These are phyloP conservation scores for Helleia helle DNA, from an alignment of 2,888 invertebrate genomes.

Conservation along the genomic window DNA sequence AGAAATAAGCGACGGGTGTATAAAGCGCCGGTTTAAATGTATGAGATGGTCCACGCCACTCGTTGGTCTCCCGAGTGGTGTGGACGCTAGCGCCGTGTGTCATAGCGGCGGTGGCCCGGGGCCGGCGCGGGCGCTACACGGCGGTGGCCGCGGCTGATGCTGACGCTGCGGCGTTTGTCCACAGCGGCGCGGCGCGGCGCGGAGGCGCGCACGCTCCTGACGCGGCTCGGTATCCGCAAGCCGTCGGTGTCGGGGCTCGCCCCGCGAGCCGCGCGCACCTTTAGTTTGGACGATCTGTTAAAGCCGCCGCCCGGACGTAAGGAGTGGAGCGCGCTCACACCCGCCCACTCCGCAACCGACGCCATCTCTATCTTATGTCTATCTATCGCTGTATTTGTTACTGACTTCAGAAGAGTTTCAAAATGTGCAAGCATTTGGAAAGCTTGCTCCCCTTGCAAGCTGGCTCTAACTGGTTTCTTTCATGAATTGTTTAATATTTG, in stretches of 20 bases:
- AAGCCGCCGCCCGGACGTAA: slow-evolving; percentile 88
- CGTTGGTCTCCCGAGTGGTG: not conserved
- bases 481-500: too few relatives aligned
- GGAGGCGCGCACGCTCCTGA: slow-evolving; percentile 81
- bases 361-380: not conserved
- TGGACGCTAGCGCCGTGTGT: not conserved
- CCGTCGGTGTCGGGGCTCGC: slow-evolving; percentile 88
- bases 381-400: not conserved
- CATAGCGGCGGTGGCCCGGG: slow-evolving; percentile 7
- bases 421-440: too few relatives aligned
- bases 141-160: slow-evolving; percentile 21
- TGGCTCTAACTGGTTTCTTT: too few relatives aligned
- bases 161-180: slow-evolving; percentile 26
- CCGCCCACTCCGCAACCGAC: slow-evolving; percentile 47
- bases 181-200: slow-evolving; percentile 27
- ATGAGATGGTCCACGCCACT: too few relatives aligned
- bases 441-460: too few relatives aligned
- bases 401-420: slow-evolving; percentile 8
- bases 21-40: too few relatives aligned
- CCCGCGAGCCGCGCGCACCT: slow-evolving; percentile 84
- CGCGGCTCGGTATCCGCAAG: slow-evolving; percentile 90
- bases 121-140: slow-evolving; percentile 13
- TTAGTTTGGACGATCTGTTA: slow-evolving; percentile 92
- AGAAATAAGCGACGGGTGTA: too few relatives aligned
- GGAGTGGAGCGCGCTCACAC: slow-evolving; percentile 56